Evolutionary conservation across 2,888 invertebrate genomes (phyloP).

Genomic region (Gari tellinella): DNA sequence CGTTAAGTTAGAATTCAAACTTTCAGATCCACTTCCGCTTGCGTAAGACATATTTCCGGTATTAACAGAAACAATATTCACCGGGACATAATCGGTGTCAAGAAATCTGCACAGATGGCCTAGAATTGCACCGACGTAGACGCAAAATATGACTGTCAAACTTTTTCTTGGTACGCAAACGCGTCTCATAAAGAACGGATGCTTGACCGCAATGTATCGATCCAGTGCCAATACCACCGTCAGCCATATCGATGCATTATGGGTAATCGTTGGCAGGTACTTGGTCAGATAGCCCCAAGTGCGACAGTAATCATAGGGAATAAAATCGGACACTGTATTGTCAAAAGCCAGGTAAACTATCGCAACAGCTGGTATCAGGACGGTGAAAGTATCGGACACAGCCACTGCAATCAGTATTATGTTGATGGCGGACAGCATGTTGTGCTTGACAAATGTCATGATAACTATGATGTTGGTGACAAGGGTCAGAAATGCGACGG

Average conservation of each 20-base stretch:
- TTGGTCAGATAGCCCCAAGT: conserved; percentile 86
- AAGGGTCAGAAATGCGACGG: conserved; percentile 93
- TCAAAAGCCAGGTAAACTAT: conserved; percentile 95
- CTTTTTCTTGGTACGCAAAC: conserved; percentile 88
- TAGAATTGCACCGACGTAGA: conserved; percentile 90
- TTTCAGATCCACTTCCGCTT: background rate
- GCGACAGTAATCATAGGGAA: conserved; percentile 91
- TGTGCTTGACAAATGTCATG: conserved; percentile 92
- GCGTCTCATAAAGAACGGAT: conserved; percentile 93
- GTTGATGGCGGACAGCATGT: conserved; percentile 96
- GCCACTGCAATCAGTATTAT: conserved; percentile 97
- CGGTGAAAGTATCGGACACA: conserved; percentile 95
- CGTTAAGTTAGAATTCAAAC: background rate
- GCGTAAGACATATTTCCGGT: no score
- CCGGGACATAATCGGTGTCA: conserved; percentile 88
- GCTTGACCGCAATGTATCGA: conserved; percentile 96
- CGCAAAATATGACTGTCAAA: conserved; percentile 90
- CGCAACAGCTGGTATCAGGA: conserved; percentile 85
- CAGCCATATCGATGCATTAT: conserved; percentile 96
- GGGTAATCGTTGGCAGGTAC: conserved; percentile 87
- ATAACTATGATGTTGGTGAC: conserved; percentile 95
- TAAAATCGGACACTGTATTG: conserved; percentile 92
- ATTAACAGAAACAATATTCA: conserved; percentile 30
- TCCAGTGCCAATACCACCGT: conserved; percentile 95
- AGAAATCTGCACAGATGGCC: conserved; percentile 94